These are phyloP conservation scores for Pionites leucogaster DNA, from an alignment of 2,113 vertebrate species.

Conservation along the genomic window DNA sequence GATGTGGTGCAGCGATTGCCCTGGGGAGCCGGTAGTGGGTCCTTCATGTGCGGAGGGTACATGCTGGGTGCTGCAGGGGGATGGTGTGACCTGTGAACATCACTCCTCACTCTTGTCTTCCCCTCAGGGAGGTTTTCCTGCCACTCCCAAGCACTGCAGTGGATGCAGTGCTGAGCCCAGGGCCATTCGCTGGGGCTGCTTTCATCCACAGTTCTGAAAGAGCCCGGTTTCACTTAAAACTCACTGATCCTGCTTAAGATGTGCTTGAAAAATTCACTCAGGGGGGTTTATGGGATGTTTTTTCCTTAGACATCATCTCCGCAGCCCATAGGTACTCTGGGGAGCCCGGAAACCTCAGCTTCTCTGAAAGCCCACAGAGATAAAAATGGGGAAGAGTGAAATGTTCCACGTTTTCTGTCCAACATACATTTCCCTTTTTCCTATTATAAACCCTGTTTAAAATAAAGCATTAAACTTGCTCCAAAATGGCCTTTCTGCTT, in stretches of 20 bases:
- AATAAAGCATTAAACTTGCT: neutral
- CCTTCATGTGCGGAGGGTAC: too few species aligned
- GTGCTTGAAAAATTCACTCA: accelerated
- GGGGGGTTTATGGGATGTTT: neutral
- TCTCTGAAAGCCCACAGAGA: neutral
- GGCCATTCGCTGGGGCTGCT: accelerated
- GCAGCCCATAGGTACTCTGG: neutral
- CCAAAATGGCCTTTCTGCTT: neutral
- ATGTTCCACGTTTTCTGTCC: neutral
- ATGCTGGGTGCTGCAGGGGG: neutral
- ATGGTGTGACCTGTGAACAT: accelerated
- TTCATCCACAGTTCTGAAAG: neutral
- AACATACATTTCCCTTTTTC: neutral
- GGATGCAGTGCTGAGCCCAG: neutral
- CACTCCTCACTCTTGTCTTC: accelerated
- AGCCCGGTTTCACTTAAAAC: neutral
- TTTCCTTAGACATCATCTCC: neutral
- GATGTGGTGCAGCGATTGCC: neutral
- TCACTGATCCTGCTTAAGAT: neutral
- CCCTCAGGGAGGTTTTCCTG: neutral
- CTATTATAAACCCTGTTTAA: neutral
- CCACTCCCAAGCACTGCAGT: neutral
- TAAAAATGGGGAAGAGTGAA: neutral
- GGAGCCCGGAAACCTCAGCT: neutral
- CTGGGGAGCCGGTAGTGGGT: accelerated